Conservation (phyloP, 2,113 vertebrate species). For the Pycnonotus jocosus region DNA sequence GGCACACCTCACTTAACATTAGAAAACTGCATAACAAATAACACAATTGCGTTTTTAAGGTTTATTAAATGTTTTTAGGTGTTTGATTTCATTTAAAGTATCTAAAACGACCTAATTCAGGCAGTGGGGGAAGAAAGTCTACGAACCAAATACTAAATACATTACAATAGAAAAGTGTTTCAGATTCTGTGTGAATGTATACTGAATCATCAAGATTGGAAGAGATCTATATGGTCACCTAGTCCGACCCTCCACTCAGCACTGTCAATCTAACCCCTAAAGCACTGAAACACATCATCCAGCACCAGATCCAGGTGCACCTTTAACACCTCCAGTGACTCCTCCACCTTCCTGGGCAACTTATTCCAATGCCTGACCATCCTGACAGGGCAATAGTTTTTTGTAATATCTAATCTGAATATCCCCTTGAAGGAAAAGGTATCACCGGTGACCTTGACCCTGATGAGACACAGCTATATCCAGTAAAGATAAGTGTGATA, state of each 20-base stretch:
- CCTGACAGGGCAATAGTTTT: not conserved
- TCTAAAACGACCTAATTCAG: not conserved
- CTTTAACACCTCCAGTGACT: not conserved
- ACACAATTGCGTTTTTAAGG: not conserved
- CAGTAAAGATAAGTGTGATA: not conserved
- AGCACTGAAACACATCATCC: not conserved
- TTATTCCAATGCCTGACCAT: not conserved
- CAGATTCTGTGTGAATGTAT: not conserved
- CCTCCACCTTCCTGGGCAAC: too few relatives aligned
- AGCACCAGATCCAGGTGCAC: fast-evolving
- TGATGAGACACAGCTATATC: not conserved
- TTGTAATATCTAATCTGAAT: not conserved
- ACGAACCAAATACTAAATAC: not conserved
- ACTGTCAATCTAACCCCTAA: not conserved
- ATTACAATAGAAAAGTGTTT: not conserved
- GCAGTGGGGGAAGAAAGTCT: fast-evolving
- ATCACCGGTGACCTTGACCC: not conserved
- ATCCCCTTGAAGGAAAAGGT: not conserved
- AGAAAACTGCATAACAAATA: not conserved
- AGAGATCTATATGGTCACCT: not conserved
- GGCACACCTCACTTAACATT: not conserved
- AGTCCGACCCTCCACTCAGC: not conserved
- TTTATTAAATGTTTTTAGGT: not conserved
- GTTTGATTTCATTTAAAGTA: not conserved
- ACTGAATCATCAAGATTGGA: not conserved